Base-by-base conservation (phyloP, 2,888 invertebrate species). In the Parnassius mnemosyne region DNA sequence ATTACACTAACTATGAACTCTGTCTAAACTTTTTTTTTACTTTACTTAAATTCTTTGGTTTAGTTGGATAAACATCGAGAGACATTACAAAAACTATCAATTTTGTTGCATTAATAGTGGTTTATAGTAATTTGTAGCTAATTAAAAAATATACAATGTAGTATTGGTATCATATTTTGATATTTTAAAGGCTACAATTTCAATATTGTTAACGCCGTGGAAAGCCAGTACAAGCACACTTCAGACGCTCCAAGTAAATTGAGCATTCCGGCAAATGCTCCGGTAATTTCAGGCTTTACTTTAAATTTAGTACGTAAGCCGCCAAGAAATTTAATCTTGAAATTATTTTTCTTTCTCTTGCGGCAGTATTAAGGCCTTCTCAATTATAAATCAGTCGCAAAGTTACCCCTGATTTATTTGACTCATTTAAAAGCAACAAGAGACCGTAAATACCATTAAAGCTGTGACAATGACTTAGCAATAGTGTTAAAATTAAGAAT, bases 271-370 rank as follows among this genome's bases (percentile, higher is more conserved):
- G 76, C 76, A 79, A 87, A 85, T 80, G 81, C 81, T 78, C 76
- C 78, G 74, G 86, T 84, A 84, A 87, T 88, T 85, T 82, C 67
- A 72, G 75, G 81, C 79, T 80, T 80, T 78, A 80, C 80, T 83
- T 76, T 74, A 80, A 85, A 87, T 87, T 88, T 84, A 83, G 78
- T 83, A 79, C 79, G 79, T 82, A 85, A 85, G 81, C 82, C 81
- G 76, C 76, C 76, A 81, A 83, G 82, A 83, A 85, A 87, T 85
- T 84, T 83, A 84, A 86, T 85, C 83, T 79, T 66, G 74, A 77
- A 81, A 81, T 81, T 81, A 80, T 81, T 83, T 77, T 73, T 74
- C 73, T 75, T 75, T 75, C 74, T 70, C 72, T 72, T 71, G 68
- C 75, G 74, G 72, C 71, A 70, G 74, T 73, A 71, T 69, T 64